A percentile compares a stretch with the other conserved stretches of the same genome.
Conservation (phyloP, 2,113 vertebrate species). For the Bubo scandiacus region DNA sequence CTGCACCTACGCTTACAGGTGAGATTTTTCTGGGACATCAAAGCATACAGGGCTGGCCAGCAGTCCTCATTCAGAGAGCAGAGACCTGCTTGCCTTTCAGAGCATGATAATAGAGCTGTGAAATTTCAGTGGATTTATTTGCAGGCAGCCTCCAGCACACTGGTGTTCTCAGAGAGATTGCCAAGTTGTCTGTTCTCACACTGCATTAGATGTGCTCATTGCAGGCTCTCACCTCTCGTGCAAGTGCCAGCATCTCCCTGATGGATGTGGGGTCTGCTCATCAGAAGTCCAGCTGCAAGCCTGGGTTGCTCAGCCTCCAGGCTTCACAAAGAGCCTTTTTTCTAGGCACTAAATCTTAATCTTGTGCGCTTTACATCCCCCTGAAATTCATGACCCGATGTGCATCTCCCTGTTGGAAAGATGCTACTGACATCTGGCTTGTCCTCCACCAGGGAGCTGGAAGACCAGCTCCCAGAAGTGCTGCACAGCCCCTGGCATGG, state of each 20-base stretch:
- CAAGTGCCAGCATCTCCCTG: neutral
- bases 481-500: neutral
- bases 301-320: neutral
- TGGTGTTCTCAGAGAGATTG: neutral
- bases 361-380: neutral
- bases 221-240: neutral
- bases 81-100: slow-evolving; percentile 15
- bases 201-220: neutral
- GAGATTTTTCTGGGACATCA: slow-evolving; percentile 5
- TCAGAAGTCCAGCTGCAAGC: neutral
- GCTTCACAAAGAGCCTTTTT: neutral
- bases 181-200: neutral
- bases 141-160: neutral
- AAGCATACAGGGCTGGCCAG: neutral
- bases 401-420: neutral
- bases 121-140: slow-evolving; percentile 8
- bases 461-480: neutral
- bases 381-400: rapidly evolving
- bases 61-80: neutral
- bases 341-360: neutral
- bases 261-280: neutral
- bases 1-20: neutral
- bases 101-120: slow-evolving; percentile 9
- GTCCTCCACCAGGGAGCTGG: rapidly evolving
- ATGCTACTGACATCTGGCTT: neutral